phyloP scores from a whole-genome alignment of 2,797 vertebrate species.

The Podargus strigoides region DNA sequence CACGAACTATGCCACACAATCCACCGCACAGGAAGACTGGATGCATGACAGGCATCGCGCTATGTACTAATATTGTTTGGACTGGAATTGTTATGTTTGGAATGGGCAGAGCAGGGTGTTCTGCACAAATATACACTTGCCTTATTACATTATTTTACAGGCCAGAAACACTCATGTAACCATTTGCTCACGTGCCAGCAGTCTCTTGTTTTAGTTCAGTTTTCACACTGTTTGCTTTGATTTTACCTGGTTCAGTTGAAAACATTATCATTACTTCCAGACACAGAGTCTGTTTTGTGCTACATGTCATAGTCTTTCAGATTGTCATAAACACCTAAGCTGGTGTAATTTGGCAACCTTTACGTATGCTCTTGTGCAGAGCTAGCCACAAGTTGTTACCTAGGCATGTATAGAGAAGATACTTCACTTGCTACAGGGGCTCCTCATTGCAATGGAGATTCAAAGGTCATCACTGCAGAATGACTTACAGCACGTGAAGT shows the following conservation, averaged over 20 bases:
- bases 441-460: background rate
- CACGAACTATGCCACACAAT: background rate
- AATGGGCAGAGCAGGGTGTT: background rate
- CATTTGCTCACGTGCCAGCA: background rate
- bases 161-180: background rate
- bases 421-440: background rate
- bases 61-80: background rate
- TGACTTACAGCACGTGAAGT: background rate
- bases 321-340: rapidly evolving
- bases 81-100: background rate
- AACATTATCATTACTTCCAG: background rate
- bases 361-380: rapidly evolving
- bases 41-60: background rate
- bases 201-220: background rate
- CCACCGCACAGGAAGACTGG: background rate
- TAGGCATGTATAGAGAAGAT: background rate
- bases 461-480: background rate
- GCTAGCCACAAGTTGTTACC: background rate
- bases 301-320: background rate
- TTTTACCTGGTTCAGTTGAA: background rate
- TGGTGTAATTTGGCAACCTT: background rate
- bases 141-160: background rate
- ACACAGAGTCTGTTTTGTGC: background rate
- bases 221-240: background rate
- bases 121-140: constrained; percentile 1